Base-by-base conservation (phyloP, 2,797 vertebrate genomes). In the Coracias cyanogaster region DNA sequence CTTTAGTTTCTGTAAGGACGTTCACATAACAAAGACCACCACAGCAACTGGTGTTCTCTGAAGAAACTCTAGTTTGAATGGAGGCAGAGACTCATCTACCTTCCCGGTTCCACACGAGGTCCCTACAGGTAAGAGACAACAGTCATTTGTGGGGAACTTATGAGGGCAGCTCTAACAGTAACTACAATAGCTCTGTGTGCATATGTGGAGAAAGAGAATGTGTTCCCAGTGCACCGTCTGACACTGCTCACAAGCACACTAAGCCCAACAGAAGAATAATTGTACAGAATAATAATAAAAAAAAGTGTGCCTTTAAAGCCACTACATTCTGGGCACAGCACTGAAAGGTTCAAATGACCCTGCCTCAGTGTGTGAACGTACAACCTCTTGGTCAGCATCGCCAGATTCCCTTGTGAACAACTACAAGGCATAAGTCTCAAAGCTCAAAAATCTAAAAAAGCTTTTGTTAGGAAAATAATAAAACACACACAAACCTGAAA, bases 171-270 rank as follows among this genome's bases (percentile, higher is more conserved):
- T 90, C 65, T 71, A 35, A 72, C 54, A 79, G 82, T 33, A 64
- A 88, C 80, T 73, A 90, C 92, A 89, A 95, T 57, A 89, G 64
- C 83, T 90, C 86, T 89, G 60, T 26, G 66, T 71, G 79, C 83
- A 25, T 61, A 81, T 0, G 4, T 66, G 60, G 69, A 86, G 78
- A 77, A 82, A 88, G 71, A 73, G 71, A 48, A 69, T 82, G 41
- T 69, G 86, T 90, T 96, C 86, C 86, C 89, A 55, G 62, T 7
- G 39, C 65, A 70, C 70, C 51, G 51, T 12, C 80, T 77, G 86
- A 82, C 76, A 93, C 89, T 51, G 55, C 86, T 92, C 74, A 67
- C 86, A 67, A 60, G 86, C 65, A 74, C 57, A 28, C 57, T 39
- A 84, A 87, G 48, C 45, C 83, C 67, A 67, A 54, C 10, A 94